Base-by-base conservation (phyloP, 2,888 invertebrate species). In the Drosophila mayaguana region DNA sequence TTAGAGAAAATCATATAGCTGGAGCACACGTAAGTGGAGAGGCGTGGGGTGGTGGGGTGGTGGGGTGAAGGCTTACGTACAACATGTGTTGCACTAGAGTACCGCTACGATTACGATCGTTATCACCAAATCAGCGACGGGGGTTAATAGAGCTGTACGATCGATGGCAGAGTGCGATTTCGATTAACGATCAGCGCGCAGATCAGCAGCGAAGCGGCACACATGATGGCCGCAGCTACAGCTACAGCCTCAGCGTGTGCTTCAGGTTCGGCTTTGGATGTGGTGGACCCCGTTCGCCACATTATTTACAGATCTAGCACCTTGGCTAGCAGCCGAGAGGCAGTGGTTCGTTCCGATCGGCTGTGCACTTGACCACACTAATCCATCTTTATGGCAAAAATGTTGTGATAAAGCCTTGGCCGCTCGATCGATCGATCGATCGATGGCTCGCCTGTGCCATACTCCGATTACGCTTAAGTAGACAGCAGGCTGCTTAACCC, bases 41-140 rank as follows among this genome's bases (percentile, higher is more conserved):
- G 51, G 51, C 18, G 40, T 48, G 32, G 16, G 14, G 32, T 28
- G 11, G 38, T 16, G 50, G 22, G 51, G 34, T 34, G 14, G 14
- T 38, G 42, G 36, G n/a, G n/a, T n/a, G n/a, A n/a, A n/a, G n/a
- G 36, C 22, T 8, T 57, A 74, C 80, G 77, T 81, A 89, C 88
- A 89, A 86, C 90, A 86, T 86, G 89, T 90, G 90, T 88, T 87
- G 83, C 77, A 76, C 87, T 72, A 73, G 65, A 76, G 77, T 81
- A 81, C 84, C 89, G 89, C 87, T 89, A 89, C 75, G 75, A 80
- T 83, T 91, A 85, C 85, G 92, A 92, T 92, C 91, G 92, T 92
- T 92, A 92, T 92, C 92, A 92, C 92, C 88, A 92, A 90, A 92
- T 92, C 91, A 92, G 91, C 79, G 53, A 81, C 63, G 63, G 72